These are phyloP conservation scores for Odontamblyopus rebecca DNA, from an alignment of 2,797 vertebrate genomes.

Conservation along the genomic window DNA sequence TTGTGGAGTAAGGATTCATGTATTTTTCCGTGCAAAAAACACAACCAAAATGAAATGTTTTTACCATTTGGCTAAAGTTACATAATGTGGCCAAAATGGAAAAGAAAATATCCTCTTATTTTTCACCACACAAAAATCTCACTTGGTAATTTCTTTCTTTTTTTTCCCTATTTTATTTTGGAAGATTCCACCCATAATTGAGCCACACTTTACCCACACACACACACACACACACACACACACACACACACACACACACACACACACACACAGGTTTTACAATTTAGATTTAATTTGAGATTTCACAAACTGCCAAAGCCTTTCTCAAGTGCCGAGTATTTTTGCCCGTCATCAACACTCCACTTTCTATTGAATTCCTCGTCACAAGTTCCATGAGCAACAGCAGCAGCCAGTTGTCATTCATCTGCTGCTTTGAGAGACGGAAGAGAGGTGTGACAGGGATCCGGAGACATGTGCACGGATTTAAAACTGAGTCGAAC, in stretches of 20 bases:
- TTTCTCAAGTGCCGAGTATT: background rate
- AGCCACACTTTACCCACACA: background rate
- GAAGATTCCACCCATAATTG: no score
- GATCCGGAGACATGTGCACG: background rate
- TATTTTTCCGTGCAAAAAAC: no score
- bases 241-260: no score
- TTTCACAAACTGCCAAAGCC: background rate
- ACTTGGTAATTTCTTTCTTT: no score
- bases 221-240: no score
- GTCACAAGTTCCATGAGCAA: background rate
- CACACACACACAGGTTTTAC: background rate
- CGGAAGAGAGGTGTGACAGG: slow-evolving; percentile 2
- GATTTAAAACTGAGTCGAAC: slow-evolving; percentile 3
- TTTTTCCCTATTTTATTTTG: no score
- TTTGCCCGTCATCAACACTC: background rate
- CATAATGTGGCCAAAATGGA: no score
- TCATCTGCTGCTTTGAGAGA: background rate
- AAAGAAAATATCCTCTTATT: no score
- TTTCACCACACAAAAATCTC: no score
- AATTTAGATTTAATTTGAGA: background rate
- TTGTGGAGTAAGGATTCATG: no score
- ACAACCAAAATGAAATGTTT: no score
- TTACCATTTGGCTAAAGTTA: no score
- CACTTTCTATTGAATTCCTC: background rate
- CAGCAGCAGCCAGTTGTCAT: slow-evolving; percentile 3